Conservation (phyloP, 2,797 vertebrate species). For the Sebastes dallii region DNA sequence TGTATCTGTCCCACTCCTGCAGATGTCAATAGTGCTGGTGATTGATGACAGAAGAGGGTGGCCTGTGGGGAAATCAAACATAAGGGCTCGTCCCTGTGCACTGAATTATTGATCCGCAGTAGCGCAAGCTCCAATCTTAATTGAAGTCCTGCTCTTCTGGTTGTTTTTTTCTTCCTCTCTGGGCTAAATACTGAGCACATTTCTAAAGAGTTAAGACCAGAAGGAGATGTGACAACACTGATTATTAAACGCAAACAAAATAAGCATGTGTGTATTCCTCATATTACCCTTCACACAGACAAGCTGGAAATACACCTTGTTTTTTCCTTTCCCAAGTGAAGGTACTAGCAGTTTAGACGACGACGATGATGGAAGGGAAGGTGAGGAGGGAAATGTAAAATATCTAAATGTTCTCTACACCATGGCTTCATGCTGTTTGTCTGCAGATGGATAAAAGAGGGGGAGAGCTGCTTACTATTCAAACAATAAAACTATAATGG, state of each 20-base stretch:
- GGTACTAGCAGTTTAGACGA: not conserved
- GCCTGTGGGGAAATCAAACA: conserved; percentile 53
- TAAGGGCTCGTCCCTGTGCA: conserved; percentile 13
- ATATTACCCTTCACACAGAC: not conserved
- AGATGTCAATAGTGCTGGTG: conserved; percentile 31
- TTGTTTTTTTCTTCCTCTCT: not conserved
- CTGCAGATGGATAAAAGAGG: not conserved
- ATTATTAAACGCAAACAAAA: not conserved
- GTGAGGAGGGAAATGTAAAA: not conserved
- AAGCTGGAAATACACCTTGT: not conserved
- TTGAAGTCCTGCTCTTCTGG: not conserved
- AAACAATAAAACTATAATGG: not conserved
- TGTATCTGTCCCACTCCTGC: not conserved
- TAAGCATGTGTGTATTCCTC: not conserved
- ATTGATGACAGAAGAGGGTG: conserved; percentile 23
- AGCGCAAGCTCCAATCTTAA: not conserved
- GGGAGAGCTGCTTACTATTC: not conserved
- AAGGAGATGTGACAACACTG: not conserved
- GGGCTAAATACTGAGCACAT: not conserved
- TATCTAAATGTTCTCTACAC: not conserved
- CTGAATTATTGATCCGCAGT: conserved; percentile 43
- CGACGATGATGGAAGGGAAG: not conserved
- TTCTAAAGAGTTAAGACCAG: not conserved
- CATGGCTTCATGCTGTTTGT: not conserved
- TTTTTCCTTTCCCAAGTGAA: not conserved